Evolutionary conservation across 2,888 invertebrate species (phyloP).

Genomic region (Drosophila neonasuta): DNA sequence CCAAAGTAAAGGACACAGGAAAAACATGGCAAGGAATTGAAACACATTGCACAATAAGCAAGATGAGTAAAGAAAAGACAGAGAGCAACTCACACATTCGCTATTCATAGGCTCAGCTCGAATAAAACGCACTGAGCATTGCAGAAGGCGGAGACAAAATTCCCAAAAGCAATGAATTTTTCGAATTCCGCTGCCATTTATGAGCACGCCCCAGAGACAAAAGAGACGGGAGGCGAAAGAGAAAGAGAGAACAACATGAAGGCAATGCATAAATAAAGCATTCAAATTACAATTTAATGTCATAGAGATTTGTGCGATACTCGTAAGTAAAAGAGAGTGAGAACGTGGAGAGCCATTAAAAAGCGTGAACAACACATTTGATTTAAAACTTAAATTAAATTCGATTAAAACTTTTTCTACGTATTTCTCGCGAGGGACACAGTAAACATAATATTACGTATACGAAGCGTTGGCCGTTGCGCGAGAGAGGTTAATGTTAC

Average conservation of each 20-base stretch:
- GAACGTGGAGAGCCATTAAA: slow-evolving; percentile 29
- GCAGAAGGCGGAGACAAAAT: slow-evolving; percentile 24
- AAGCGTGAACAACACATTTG: slow-evolving; percentile 36
- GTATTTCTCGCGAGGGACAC: background rate
- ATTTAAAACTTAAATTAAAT: slow-evolving; percentile 56
- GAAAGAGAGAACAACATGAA: slow-evolving; percentile 11
- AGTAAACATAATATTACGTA: background rate
- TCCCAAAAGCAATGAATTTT: slow-evolving; percentile 59
- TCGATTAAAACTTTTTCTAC: slow-evolving; percentile 56
- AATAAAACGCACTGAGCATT: slow-evolving; percentile 32
- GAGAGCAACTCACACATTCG: slow-evolving; percentile 14
- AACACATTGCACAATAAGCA: slow-evolving; percentile 20
- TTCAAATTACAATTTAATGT: slow-evolving; percentile 58
- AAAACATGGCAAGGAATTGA: slow-evolving; percentile 22
- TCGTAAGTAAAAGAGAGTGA: slow-evolving; percentile 1
- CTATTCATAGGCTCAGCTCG: slow-evolving; percentile 33
- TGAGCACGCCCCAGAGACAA: slow-evolving; percentile 51
- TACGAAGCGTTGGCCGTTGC: background rate
- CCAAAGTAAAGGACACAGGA: slow-evolving; percentile 17
- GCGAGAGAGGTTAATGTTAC: slow-evolving; percentile 41
- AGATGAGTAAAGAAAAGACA: too few relatives aligned
- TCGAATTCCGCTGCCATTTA: slow-evolving; percentile 50
- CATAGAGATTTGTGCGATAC: slow-evolving; percentile 28
- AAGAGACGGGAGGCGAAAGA: background rate
- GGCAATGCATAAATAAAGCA: slow-evolving; percentile 51